Conservation (phyloP, 2,113 vertebrate species). For the Rhizomys pruinosus region DNA sequence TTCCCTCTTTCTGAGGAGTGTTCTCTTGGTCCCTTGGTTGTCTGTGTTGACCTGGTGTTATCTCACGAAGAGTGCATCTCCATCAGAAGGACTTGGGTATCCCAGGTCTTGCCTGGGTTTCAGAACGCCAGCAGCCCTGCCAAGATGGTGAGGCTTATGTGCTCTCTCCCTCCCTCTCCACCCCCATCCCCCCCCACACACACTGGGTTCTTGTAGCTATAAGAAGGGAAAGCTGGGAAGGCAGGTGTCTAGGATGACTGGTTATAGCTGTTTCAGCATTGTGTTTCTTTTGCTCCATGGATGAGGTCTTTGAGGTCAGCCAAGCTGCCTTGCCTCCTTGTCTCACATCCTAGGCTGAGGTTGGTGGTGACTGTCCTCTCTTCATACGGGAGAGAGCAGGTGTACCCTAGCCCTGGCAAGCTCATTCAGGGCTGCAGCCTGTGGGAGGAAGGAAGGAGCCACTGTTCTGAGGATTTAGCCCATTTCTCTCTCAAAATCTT, state of each 20-base stretch:
- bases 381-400: neutral
- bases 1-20: neutral
- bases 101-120: neutral
- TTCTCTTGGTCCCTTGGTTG: neutral
- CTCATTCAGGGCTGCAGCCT: neutral
- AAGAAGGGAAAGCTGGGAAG: neutral
- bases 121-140: neutral
- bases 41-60: neutral
- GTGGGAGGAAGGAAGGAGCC: neutral
- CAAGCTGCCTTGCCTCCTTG: neutral
- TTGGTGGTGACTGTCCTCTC: neutral
- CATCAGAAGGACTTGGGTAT: neutral
- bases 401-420: neutral
- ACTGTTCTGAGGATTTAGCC: neutral
- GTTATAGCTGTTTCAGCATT: accelerated
- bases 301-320: neutral
- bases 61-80: neutral
- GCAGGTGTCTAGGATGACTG: neutral
- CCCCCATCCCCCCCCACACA: accelerated
- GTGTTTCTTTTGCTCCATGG: too few relatives aligned
- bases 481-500: neutral
- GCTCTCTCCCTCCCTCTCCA: accelerated
- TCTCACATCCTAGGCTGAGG: neutral
- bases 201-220: neutral
- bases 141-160: neutral